Evolutionary conservation across 2,113 vertebrate genomes (phyloP), one percentile per base, ranked within the genome.

Genomic region (Conger conger): DNA sequence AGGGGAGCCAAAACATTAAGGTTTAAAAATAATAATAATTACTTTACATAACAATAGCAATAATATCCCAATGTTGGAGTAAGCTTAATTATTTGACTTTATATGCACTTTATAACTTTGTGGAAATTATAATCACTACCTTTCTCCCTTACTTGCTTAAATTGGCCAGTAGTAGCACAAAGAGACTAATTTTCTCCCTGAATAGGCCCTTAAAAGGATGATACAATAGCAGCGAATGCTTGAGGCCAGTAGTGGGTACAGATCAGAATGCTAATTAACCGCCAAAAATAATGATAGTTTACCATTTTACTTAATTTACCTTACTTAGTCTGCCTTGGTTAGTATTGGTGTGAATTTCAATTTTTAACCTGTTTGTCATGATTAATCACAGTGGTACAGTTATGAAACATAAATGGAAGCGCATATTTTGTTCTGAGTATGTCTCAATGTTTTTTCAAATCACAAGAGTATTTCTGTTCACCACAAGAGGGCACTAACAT

Each of bases 171-270:
- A 77, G 40, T 36, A 30, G 27, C 63, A 84, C 40, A 78, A 78
- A 84, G 83, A 73, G 73, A 84, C 40, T 23, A 50, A 77, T 78
- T 78, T 81, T 77, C 30, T 84, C 36, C 68, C 53, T n/a, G 77
- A 84, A 77, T 78, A 53, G 3, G 35, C 76, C 33, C 30, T 78
- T 36, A 76, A 36, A 4, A 15, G 33, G 78, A 78, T 37, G n/a
- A 45, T 84, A 35, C 73, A 77, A 27, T 79, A 42, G 33, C 77
- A 79, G 45, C 2, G 6, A 50, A 77, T 9, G 42, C 38, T 27
- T 60, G 45, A 84, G 45, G 11, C 35, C 23, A 35, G 30, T 17
- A 38, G 30, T 27, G 81, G 54, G 45, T 35, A 63, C 18, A 84
- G 53, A 79, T 80, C n/a, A 80, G 36, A 53, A n/a, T 20, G 40